Evolutionary conservation across 2,113 vertebrate species (phyloP), one percentile per base, ranked within the genome.

Genomic region (Galbula dea): DNA sequence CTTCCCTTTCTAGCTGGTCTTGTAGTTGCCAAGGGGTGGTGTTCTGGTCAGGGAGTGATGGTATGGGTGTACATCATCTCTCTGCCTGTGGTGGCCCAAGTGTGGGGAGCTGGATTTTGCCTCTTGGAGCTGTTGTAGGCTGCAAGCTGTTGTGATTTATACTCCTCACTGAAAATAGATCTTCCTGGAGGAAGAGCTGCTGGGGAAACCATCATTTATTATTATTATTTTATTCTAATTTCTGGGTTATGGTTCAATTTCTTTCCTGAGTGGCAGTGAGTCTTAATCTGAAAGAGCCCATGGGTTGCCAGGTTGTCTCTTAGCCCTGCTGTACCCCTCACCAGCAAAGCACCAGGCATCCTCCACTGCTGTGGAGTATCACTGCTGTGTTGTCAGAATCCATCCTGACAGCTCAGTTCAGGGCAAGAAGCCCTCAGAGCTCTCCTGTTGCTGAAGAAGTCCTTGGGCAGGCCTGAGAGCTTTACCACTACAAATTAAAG

Each of bases 161-260:
- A 76, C 86, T 83, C 34, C 82, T 63, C 69, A 14, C 95, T 96
- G 93, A 96, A 94, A 97, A 96, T 93, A 95, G 95, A 73, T 66
- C 37, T 83, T 94, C 27, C 71, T 94, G 48, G 86, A 96, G 87
- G 62, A 87, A 94, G 72, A 78, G 62, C 79, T 91, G 57, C 75
- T 78, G 75, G 73, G 86, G 59, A 66, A 93, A 8, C 57, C 0
- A 2, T 65, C 69, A 85, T 75, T 89, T 88, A 34, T 46, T 82
- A 13, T 71, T 58, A n/a, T n/a, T n/a, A n/a, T 36, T 37, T n/a
- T 19, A n/a, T n/a, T n/a, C n/a, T 51, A n/a, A 81, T 90, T 79
- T 77, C 54, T 87, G 83, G 77, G 41, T 88, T 90, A 52, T 57
- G 61, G 91, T 66, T 85, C 77, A 55, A 63, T 93, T 92, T 95